Evolutionary conservation across 2,113 vertebrate species (phyloP), one percentile per base, ranked within the genome.

Genomic region (Phylloscopus trochilus): DNA sequence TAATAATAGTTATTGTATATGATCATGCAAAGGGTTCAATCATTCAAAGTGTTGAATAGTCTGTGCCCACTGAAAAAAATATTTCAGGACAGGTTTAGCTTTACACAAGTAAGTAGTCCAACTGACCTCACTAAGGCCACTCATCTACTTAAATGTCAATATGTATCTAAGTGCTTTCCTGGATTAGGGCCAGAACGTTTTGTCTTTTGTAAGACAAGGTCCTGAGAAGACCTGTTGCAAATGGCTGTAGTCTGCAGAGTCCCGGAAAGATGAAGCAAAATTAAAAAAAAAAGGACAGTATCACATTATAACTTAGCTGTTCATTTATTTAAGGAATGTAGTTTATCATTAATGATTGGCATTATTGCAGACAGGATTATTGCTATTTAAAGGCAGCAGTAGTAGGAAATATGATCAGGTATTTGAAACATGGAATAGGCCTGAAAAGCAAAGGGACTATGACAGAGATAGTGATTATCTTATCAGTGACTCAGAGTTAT

Each of bases 111-210:
- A 91, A 92, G 90, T 91, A 80, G 90, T 74, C 90, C 92, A 76
- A 86, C 86, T 93, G 96, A 96, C 94, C 95, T 96, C 90, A 67
- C 78, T 83, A 92, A 77, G 93, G 90, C 90, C 93, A 83, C 94
- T 96, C 92, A 86, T 91, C 94, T 93, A 74, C 92, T 96, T 95
- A 88, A 96, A 96, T 94, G 95, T 97, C 93, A 97, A 95, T 95
- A 96, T 94, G 88, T 83, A 90, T 92, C 93, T 96, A 96, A 97
- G 93, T 97, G 94, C 92, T 96, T 96, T 96, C 88, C 95, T 97
- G 96, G 96, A 83, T 77, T 31, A 80, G 47, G n/a, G 94, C 95
- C 95, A 97, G 93, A 83, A 96, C 41, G n/a, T 88, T 95, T 80
- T 90, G 76, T 91, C 51, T 95, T 94, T 70, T 68, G 30, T 81